Conservation (phyloP, 2,888 invertebrate genomes). For the Nomada hirtipes region DNA sequence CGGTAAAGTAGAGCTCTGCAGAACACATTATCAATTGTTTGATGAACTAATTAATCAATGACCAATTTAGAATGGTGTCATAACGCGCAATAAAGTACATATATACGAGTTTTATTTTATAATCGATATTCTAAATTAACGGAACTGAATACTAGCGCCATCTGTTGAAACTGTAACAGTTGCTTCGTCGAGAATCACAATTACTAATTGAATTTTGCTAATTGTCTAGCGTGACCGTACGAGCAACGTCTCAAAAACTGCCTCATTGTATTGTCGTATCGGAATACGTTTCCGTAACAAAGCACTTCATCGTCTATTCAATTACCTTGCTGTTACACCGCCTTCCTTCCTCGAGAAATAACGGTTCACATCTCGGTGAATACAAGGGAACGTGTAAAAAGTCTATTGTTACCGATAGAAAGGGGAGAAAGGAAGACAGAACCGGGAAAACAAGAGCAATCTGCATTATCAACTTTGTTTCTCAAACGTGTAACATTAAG, state of each 20-base stretch:
- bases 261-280: not conserved
- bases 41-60: not conserved
- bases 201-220: conserved; percentile 33
- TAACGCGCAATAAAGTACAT: not conserved
- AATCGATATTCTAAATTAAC: not conserved
- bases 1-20: conserved; percentile 13
- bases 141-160: not conserved
- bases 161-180: not conserved
- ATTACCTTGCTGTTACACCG: conserved; percentile 41
- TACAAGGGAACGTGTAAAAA: conserved; percentile 38
- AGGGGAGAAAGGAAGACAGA: not conserved
- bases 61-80: not conserved
- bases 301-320: conserved; percentile 30
- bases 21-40: not conserved
- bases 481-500: conserved; percentile 5
- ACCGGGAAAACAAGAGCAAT: not conserved
- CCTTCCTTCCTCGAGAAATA: conserved; percentile 46
- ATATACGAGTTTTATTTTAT: not conserved
- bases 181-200: not conserved
- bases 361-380: conserved; percentile 31
- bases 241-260: conserved; percentile 4
- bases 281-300: conserved; percentile 48
- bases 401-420: conserved; percentile 43
- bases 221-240: conserved; percentile 8
- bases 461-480: not conserved